Conservation (phyloP, 2,888 invertebrate genomes). For the Leptarthrus brevirostris region DNA sequence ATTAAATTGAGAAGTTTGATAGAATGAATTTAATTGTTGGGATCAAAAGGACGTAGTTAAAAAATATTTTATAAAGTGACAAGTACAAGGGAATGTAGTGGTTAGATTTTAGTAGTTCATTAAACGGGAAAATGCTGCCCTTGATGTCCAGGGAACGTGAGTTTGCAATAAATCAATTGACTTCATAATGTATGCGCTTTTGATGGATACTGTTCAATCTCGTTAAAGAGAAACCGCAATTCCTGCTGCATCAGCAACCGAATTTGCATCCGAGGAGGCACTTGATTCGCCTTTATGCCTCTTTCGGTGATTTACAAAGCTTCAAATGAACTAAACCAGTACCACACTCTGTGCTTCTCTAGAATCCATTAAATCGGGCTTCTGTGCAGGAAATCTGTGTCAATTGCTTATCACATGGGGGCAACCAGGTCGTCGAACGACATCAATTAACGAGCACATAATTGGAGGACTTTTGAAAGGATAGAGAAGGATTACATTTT, state of each 20-base stretch:
- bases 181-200: neutral
- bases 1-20: too few species aligned
- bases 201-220: neutral
- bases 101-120: too few species aligned
- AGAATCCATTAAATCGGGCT: slow-evolving; percentile 17
- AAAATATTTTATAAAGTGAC: too few species aligned
- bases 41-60: too few species aligned
- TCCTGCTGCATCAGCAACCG: slow-evolving; percentile 11
- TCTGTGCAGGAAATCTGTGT: slow-evolving; percentile 9
- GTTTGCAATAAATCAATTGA: neutral
- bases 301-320: too few species aligned
- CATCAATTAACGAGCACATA: slow-evolving; percentile 29
- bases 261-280: slow-evolving; percentile 10
- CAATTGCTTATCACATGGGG: slow-evolving; percentile 33
- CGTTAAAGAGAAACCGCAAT: neutral
- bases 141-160: neutral
- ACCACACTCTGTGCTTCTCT: slow-evolving; percentile 1
- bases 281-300: slow-evolving; percentile 18
- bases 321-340: too few species aligned
- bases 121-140: too few species aligned
- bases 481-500: neutral
- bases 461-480: neutral
- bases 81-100: too few species aligned
- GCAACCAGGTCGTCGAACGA: slow-evolving; percentile 28
- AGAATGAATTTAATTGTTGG: too few species aligned